Percentiles rank a stretch among this genome's conserved stretches.
These are phyloP conservation scores for Priocnemis perturbator DNA, from an alignment of 2,888 invertebrate species.

Conservation along the genomic window DNA sequence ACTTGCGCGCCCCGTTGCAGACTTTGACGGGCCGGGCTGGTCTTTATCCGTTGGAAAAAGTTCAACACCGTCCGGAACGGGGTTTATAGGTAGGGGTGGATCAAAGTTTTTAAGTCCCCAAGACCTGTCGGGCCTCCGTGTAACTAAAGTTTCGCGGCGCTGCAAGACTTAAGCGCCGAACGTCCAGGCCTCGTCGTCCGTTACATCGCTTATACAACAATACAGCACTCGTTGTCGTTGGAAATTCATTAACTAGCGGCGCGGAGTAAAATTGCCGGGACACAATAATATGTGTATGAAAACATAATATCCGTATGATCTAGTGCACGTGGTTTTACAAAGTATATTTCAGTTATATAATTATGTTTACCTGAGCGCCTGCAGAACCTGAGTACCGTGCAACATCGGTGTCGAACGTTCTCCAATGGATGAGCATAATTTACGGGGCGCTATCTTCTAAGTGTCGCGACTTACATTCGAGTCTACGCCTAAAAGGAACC, in stretches of 20 bases:
- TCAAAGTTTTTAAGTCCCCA: slow-evolving; percentile 67
- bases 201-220: slow-evolving; percentile 1
- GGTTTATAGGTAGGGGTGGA: slow-evolving; percentile 46
- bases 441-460: slow-evolving; percentile 60
- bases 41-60: slow-evolving; percentile 45
- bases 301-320: too few species aligned
- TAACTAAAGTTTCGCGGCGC: slow-evolving; percentile 53
- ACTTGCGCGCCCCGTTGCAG: slow-evolving; percentile 13
- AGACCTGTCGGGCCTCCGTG: slow-evolving; percentile 53
- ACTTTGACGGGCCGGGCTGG: slow-evolving; percentile 23
- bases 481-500: slow-evolving; percentile 45
- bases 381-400: slow-evolving; percentile 36
- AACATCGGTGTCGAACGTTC: slow-evolving; percentile 43
- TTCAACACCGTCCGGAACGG: slow-evolving; percentile 36
- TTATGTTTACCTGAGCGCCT: slow-evolving; percentile 36
- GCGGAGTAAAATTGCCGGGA: too few species aligned
- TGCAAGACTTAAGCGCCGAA: slow-evolving; percentile 52
- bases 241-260: background rate
- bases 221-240: background rate
- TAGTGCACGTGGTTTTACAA: too few species aligned
- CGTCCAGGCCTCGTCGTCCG: slow-evolving; percentile 43
- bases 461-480: slow-evolving; percentile 40
- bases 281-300: too few species aligned
- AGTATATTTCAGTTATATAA: too few species aligned
- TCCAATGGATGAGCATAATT: slow-evolving; percentile 68